Conservation (phyloP, 2,797 vertebrate genomes). For the Ctenopoma kingsleyae region DNA sequence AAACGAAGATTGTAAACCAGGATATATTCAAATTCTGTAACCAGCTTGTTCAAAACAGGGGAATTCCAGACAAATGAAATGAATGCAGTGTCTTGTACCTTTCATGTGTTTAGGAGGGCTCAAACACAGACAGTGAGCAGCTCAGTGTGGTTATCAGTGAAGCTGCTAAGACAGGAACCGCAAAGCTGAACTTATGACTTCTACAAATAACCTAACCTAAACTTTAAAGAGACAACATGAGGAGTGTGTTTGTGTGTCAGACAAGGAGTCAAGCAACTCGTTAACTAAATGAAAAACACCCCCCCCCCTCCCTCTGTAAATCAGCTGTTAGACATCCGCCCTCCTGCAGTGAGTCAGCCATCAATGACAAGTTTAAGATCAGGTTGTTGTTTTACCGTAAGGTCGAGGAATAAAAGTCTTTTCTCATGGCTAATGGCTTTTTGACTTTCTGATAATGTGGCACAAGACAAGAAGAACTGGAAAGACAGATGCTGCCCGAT, state of each 20-base stretch:
- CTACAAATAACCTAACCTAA: conserved; percentile 24
- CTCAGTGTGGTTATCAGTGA: conserved; percentile 18
- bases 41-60: conserved; percentile 7
- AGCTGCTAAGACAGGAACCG: conserved; percentile 31
- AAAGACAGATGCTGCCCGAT: conserved; percentile 12
- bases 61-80: background rate
- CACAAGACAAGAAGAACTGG: background rate
- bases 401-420: conserved; percentile 47
- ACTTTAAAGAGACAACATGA: conserved; percentile 28
- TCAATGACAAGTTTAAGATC: conserved; percentile 38
- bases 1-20: background rate
- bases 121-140: conserved; percentile 16
- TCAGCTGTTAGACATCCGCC: background rate
- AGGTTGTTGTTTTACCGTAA: conserved; percentile 42
- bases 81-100: background rate
- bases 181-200: conserved; percentile 22
- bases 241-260: background rate
- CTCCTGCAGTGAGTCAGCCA: conserved; percentile 31
- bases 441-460: conserved; percentile 21
- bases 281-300: conserved; percentile 58
- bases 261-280: conserved; percentile 42
- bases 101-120: background rate
- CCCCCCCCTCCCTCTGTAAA: background rate
- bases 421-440: conserved; percentile 26
- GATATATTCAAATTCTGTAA: conserved; percentile 7